Evolutionary conservation across 1,140 invertebrate species (phyloP).

Genomic region (Adoxophyes honmai): DNA sequence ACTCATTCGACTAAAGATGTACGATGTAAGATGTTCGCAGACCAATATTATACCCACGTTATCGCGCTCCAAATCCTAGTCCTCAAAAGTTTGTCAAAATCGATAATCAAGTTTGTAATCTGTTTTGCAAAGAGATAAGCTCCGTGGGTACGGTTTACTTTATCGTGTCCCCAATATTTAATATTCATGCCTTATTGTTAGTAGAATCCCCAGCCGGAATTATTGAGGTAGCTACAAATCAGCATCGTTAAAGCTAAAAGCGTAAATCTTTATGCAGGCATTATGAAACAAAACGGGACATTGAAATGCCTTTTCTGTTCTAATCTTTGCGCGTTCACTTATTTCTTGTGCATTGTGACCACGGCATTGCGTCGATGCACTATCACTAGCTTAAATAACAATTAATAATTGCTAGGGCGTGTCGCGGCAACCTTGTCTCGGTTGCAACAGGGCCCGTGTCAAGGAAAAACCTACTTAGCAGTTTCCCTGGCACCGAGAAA

Average conservation of each 20-base stretch:
- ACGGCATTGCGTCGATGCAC: constrained; percentile 36
- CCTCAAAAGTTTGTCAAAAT: constrained; percentile 41
- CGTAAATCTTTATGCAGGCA: background rate
- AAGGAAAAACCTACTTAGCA: constrained; percentile 73
- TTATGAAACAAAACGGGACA: background rate
- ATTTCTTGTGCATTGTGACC: constrained; percentile 22
- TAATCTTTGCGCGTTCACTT: constrained; percentile 2
- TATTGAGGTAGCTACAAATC: constrained; percentile 14
- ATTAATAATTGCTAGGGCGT: constrained; percentile 74
- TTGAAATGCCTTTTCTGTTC: background rate
- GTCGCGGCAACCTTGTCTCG: constrained; percentile 66
- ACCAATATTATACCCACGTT: constrained; percentile 26
- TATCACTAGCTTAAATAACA: constrained; percentile 67
- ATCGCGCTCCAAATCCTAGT: constrained; percentile 32
- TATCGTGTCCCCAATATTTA: constrained; percentile 49
- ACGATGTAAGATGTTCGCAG: background rate
- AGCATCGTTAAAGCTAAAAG: background rate
- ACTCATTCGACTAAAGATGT: no score
- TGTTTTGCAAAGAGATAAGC: constrained; percentile 49
- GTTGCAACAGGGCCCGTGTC: constrained; percentile 72
- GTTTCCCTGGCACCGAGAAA: constrained; percentile 68
- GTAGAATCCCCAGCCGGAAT: constrained; percentile 23
- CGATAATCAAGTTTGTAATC: constrained; percentile 53
- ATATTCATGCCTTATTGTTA: constrained; percentile 32
- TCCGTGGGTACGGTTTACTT: constrained; percentile 37